Conservation (phyloP, 2,888 invertebrate species). For the Thumatha senex region DNA sequence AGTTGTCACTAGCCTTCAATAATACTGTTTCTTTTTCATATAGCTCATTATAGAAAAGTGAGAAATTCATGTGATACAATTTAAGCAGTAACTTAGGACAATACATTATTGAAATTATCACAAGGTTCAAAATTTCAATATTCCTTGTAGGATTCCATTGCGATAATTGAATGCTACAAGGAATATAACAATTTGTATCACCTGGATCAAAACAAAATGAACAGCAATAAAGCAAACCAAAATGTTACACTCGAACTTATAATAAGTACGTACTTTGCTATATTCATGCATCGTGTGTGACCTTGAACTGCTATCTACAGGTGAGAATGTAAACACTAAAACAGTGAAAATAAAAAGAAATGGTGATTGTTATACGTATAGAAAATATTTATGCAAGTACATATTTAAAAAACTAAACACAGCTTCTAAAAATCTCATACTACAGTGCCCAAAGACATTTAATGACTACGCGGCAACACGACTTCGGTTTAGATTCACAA, state of each 20-base stretch:
- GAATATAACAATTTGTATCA: neutral
- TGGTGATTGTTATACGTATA: slow-evolving; percentile 16
- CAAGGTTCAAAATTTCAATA: too few species aligned
- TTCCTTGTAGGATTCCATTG: too few species aligned
- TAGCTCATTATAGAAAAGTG: slow-evolving; percentile 8
- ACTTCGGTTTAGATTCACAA: too few species aligned
- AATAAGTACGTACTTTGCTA: slow-evolving; percentile 60
- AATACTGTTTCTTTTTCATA: slow-evolving; percentile 13
- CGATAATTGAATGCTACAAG: too few species aligned
- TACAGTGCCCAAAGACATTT: too few species aligned
- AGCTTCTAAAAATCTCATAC: too few species aligned
- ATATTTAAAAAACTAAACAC: neutral
- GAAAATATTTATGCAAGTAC: slow-evolving; percentile 11
- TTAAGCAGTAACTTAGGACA: too few species aligned
- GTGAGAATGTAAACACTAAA: slow-evolving; percentile 65
- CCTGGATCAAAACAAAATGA: neutral
- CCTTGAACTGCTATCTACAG: slow-evolving; percentile 67
- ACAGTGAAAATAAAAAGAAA: slow-evolving; percentile 45
- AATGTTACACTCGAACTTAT: slow-evolving; percentile 41
- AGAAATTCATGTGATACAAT: slow-evolving; percentile 1
- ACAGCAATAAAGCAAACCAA: slow-evolving; percentile 4
- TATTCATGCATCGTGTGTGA: slow-evolving; percentile 72
- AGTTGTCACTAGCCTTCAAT: slow-evolving; percentile 16
- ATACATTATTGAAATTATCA: too few species aligned
- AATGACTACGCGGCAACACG: too few species aligned